Evolutionary conservation across 2,113 vertebrate genomes (phyloP).

Genomic region (Mastomys natalensis): DNA sequence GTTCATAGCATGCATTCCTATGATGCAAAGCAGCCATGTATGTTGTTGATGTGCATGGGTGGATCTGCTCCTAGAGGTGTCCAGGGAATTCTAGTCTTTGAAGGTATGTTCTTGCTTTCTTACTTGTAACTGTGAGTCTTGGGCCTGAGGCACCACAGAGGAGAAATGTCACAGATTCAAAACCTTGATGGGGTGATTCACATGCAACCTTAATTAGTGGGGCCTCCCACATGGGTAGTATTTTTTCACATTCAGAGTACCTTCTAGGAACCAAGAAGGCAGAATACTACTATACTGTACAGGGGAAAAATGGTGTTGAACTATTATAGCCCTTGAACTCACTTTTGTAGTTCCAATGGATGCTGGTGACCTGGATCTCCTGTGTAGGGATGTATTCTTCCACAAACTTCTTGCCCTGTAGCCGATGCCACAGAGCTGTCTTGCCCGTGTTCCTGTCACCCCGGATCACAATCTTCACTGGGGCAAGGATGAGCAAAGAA

Average conservation of each 20-base stretch:
- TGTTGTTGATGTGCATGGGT: background rate
- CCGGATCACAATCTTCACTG: constrained; percentile 99
- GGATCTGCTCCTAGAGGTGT: background rate
- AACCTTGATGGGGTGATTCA: background rate
- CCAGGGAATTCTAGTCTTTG: background rate
- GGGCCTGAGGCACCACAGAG: accelerated
- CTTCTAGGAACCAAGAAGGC: background rate
- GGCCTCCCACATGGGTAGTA: background rate
- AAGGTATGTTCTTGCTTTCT: background rate
- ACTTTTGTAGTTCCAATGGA: constrained; percentile 99
- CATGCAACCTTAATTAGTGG: background rate
- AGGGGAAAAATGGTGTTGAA: background rate
- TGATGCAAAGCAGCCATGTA: background rate
- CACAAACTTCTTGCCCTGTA: constrained; percentile 96
- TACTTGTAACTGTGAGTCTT: background rate
- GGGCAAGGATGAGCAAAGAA: background rate
- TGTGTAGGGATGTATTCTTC: constrained; percentile 99
- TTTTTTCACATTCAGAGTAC: background rate
- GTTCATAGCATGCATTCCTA: background rate
- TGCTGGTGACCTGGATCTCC: constrained; percentile 99
- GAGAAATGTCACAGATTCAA: background rate
- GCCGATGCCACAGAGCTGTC: constrained; percentile 97
- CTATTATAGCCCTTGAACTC: constrained; percentile 77
- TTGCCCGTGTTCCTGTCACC: constrained; percentile 99
- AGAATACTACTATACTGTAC: accelerated